Evolutionary conservation across 1,140 invertebrate species (phyloP), one percentile per base, ranked within the genome.

Genomic region (Aphis gossypii): DNA sequence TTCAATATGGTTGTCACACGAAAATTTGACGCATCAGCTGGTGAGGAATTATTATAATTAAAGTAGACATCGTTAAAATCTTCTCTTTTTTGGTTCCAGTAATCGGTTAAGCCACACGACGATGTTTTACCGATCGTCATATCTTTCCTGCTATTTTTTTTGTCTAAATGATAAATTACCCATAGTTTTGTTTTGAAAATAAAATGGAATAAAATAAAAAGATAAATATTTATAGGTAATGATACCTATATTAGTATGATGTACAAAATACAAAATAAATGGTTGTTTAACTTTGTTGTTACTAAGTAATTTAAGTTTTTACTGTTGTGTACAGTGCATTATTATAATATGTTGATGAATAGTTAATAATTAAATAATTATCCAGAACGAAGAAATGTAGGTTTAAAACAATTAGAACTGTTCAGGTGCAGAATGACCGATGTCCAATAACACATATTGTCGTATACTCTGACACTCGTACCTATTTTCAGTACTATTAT

Each of bases 271-370:
- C 11, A 68, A 68, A 76, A n/a, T 76, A n/a, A 60, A 25, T 25
- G 56, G 14, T 76, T 76, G 60, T 76, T 76, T 76, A 14, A 76
- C 60, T n/a, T 68, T 14, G 14, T n/a, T 76, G 60, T 76, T 76
- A 76, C 60, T 76, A 76, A 76, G 60, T 76, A 76, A 76, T 76
- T 76, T 76, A 76, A n/a, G 60, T n/a, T 18, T 76, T 76, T 76
- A 18, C 60, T 76, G 56, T n/a, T 76, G 14, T n/a, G 60, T 76
- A 4, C 30, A 76, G 60, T 76, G 18, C 18, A 76, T n/a, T 68
- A 68, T 68, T 68, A 68, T 68, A 68, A 23, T 25, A 11, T 56
- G 23, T 56, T 0, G 14, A 60, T 30, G 0, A 3, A 60, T 14
- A 2, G 30, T 60, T 60, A 30, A 30, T 30, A 9, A 60, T 60